These are phyloP conservation scores for Orthochromis indermauri DNA, from an alignment of 2,113 vertebrate species.

Conservation along the genomic window DNA sequence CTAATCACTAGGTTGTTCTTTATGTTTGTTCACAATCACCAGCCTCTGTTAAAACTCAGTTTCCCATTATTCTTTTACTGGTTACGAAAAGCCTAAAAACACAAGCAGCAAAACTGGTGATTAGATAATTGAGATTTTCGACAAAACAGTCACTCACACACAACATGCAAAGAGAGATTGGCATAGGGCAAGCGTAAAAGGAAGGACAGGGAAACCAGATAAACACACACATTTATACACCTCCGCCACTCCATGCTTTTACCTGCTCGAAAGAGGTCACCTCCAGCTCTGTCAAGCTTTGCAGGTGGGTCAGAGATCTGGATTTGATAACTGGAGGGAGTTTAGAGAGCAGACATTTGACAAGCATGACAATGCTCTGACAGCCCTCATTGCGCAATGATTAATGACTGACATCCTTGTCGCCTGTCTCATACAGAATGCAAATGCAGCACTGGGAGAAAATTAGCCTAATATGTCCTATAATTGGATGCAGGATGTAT, in stretches of 20 bases:
- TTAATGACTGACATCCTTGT: constrained; percentile 78
- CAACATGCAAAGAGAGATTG: background rate
- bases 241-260: background rate
- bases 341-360: constrained; percentile 73
- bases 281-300: constrained; percentile 68
- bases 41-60: background rate
- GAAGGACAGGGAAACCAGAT: background rate
- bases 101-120: constrained; percentile 8
- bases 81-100: constrained; percentile 1
- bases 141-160: background rate
- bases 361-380: constrained; percentile 74
- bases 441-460: constrained; percentile 64
- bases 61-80: constrained; percentile 10
- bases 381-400: constrained; percentile 76
- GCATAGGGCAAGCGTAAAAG: background rate
- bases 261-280: constrained; percentile 57
- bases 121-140: constrained; percentile 36
- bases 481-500: constrained; percentile 59
- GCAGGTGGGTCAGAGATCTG: constrained; percentile 75
- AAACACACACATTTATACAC: background rate
- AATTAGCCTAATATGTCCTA: constrained; percentile 62
- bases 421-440: constrained; percentile 66
- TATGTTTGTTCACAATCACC: constrained; percentile 18
- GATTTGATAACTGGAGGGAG: constrained; percentile 69
- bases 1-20: constrained; percentile 30